Percentiles rank a stretch among this genome's conserved stretches.
Evolutionary conservation across 1,140 invertebrate species (phyloP).

Genomic region (Daktulosphaira vitifoliae): DNA sequence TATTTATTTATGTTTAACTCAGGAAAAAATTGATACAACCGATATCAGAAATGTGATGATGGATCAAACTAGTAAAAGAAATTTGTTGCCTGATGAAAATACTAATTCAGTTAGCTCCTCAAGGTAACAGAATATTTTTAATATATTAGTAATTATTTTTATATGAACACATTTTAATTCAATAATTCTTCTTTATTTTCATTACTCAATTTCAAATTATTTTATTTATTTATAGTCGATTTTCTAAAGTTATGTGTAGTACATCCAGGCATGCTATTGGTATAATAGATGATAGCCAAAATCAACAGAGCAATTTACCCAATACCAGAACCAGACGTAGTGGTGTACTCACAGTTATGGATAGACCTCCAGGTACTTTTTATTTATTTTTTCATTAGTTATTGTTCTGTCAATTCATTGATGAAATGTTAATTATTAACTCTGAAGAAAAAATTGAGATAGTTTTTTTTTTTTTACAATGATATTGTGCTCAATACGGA

Average conservation of each 20-base stretch:
- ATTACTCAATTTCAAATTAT: not conserved
- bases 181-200: too few species aligned
- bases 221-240: not conserved
- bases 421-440: too few species aligned
- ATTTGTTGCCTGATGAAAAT: slow-evolving; percentile 17
- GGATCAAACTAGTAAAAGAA: slow-evolving; percentile 26
- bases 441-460: too few species aligned
- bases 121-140: not conserved
- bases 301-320: slow-evolving; percentile 43
- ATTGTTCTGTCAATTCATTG: too few species aligned
- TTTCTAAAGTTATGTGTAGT: slow-evolving; percentile 15
- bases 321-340: slow-evolving; percentile 60
- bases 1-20: not conserved
- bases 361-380: slow-evolving; percentile 68
- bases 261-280: slow-evolving; percentile 39
- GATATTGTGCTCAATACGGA: too few species aligned
- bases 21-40: slow-evolving; percentile 12
- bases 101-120: not conserved
- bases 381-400: not conserved
- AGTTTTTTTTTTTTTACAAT: too few species aligned
- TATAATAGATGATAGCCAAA: slow-evolving; percentile 49
- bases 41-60: slow-evolving; percentile 26
- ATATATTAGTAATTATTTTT: not conserved
- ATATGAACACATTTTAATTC: too few species aligned
- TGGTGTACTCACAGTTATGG: slow-evolving; percentile 72